Conservation (phyloP, 1,140 invertebrate genomes). For the Heterodera schachtii region DNA sequence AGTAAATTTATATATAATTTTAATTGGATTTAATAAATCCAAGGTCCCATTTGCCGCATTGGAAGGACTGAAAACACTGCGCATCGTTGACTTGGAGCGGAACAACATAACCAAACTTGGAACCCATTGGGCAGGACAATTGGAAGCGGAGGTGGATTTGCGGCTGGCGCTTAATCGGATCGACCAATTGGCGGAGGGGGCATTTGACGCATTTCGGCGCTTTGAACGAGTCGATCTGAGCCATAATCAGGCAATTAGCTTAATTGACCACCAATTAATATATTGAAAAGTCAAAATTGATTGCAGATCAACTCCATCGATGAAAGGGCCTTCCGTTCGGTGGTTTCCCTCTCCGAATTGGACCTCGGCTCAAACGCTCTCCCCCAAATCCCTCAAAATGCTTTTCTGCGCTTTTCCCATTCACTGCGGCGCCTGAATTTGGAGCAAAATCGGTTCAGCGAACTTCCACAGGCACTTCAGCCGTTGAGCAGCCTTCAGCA, state of each 20-base stretch:
- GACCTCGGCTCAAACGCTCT: slow-evolving; percentile 46
- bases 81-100: slow-evolving; percentile 43
- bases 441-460: slow-evolving; percentile 43
- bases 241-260: slow-evolving; percentile 43
- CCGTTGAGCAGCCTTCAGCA: slow-evolving; percentile 37
- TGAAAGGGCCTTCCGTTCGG: slow-evolving; percentile 35
- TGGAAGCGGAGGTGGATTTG: slow-evolving; percentile 39
- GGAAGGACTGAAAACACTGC: slow-evolving; percentile 27
- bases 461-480: slow-evolving; percentile 36
- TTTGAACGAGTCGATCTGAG: slow-evolving; percentile 44
- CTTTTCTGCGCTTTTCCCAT: slow-evolving; percentile 44
- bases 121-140: slow-evolving; percentile 30
- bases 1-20: background rate
- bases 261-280: background rate
- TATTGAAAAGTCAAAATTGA: background rate
- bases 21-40: slow-evolving; percentile 9
- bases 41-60: slow-evolving; percentile 51
- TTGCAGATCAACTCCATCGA: slow-evolving; percentile 40
- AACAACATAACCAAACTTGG: slow-evolving; percentile 48
- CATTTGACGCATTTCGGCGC: slow-evolving; percentile 42
- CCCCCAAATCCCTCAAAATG: slow-evolving; percentile 46
- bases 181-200: slow-evolving; percentile 17
- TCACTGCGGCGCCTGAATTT: slow-evolving; percentile 45
- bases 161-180: slow-evolving; percentile 44
- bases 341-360: slow-evolving; percentile 34